A percentile compares a stretch with the other conserved stretches of the same genome.
Conservation (phyloP, 1,140 invertebrate genomes). For the Eueides isabella region DNA sequence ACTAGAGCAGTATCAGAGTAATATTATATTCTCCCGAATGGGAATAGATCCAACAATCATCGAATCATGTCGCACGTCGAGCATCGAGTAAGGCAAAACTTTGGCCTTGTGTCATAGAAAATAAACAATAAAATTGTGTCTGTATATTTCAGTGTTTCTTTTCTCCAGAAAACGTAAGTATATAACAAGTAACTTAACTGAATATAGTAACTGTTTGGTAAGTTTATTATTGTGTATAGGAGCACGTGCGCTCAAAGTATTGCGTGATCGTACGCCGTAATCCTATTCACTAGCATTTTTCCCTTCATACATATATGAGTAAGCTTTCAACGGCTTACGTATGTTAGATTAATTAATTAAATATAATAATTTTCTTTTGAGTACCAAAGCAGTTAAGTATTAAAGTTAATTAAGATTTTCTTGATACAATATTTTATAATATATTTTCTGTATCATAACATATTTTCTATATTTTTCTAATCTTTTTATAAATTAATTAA, state of each 20-base stretch:
- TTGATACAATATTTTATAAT: not conserved
- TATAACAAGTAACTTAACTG: not conserved
- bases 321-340: slow-evolving; percentile 20
- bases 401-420: not conserved
- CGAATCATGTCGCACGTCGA: too few species aligned
- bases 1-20: too few species aligned
- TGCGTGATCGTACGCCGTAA: slow-evolving; percentile 14
- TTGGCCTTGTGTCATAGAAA: too few species aligned
- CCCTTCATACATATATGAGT: not conserved
- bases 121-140: too few species aligned
- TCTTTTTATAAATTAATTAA: too few species aligned
- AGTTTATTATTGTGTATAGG: slow-evolving; percentile 14
- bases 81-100: too few species aligned
- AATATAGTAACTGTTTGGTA: slow-evolving; percentile 1
- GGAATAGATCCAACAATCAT: too few species aligned
- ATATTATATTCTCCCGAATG: too few species aligned
- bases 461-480: too few species aligned
- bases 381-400: not conserved
- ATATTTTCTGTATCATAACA: not conserved
- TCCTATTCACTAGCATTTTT: slow-evolving; percentile 9
- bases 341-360: slow-evolving; percentile 18
- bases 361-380: slow-evolving; percentile 21
- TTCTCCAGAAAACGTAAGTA: not conserved
- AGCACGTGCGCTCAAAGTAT: slow-evolving; percentile 10
- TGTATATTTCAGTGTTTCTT: not conserved